Conservation (phyloP, 2,797 vertebrate genomes). For the Triplophysa yarkandensis region DNA sequence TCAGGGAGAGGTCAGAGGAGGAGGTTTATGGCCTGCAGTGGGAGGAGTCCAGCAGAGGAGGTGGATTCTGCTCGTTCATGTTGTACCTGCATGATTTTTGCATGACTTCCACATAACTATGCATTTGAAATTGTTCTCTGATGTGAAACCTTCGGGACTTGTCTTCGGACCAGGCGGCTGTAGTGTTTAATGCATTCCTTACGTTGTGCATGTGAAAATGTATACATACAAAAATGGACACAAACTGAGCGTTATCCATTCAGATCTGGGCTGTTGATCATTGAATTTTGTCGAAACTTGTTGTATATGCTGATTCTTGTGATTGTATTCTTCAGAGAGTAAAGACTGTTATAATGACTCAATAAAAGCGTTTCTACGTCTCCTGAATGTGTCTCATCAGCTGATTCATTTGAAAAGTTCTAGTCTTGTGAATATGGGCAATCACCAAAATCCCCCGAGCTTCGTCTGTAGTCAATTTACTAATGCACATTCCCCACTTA, state of each 20-base stretch:
- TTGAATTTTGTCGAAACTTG: slow-evolving; percentile 34
- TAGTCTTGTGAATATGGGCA: background rate
- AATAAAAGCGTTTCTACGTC: slow-evolving; percentile 52
- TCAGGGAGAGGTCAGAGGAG: background rate
- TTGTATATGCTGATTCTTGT: slow-evolving; percentile 47
- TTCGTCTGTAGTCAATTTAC: slow-evolving; percentile 1
- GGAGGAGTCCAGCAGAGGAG: background rate
- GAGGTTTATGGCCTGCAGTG: slow-evolving; percentile 11
- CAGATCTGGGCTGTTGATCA: slow-evolving; percentile 37
- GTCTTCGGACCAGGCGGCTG: slow-evolving; percentile 5
- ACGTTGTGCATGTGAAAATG: slow-evolving; percentile 16
- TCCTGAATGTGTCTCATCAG: slow-evolving; percentile 14
- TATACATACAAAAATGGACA: background rate
- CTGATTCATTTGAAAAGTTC: background rate
- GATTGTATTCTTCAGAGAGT: slow-evolving; percentile 52
- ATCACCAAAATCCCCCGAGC: background rate
- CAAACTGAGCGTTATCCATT: slow-evolving; percentile 14
- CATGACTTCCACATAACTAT: slow-evolving; percentile 51
- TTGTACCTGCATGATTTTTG: slow-evolving; percentile 58
- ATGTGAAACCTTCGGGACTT: background rate
- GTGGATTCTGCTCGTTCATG: slow-evolving; percentile 22
- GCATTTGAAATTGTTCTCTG: slow-evolving; percentile 24
- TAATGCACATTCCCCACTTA: slow-evolving; percentile 27
- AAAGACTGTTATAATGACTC: slow-evolving; percentile 56
- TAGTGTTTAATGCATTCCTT: slow-evolving; percentile 13